These are phyloP conservation scores for Pomatostomus ruficeps DNA, from an alignment of 2,113 vertebrate species.

Conservation along the genomic window DNA sequence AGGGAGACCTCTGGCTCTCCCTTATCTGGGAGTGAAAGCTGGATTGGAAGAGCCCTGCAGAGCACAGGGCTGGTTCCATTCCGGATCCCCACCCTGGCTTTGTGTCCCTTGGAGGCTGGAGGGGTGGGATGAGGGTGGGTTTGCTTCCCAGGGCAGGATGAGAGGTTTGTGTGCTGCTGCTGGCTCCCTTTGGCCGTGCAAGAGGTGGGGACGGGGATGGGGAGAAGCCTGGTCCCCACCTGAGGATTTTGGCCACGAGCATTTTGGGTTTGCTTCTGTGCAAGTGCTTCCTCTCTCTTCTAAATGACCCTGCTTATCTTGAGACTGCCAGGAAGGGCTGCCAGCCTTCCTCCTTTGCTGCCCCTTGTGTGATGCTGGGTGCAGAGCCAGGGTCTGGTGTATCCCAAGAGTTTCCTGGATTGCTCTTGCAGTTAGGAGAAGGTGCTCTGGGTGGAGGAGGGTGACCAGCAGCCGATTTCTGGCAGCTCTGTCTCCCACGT, in stretches of 20 bases:
- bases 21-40: background rate
- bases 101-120: background rate
- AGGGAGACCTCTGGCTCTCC: background rate
- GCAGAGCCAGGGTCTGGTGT: background rate
- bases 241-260: accelerated
- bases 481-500: accelerated
- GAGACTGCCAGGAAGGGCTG: background rate
- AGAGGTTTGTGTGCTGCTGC: background rate
- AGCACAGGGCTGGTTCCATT: background rate
- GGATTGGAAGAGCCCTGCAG: background rate
- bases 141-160: background rate
- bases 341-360: background rate
- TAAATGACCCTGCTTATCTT: background rate
- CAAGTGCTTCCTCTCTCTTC: background rate
- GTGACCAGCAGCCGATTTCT: background rate
- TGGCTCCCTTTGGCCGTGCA: background rate
- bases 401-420: background rate
- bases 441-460: background rate
- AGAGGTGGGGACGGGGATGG: background rate
- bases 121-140: background rate
- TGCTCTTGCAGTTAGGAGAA: background rate
- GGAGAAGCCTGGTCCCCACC: background rate
- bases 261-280: background rate
- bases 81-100: accelerated
- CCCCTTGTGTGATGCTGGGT: background rate